These are phyloP conservation scores for Gastrophryne carolinensis DNA, from an alignment of 2,797 vertebrate genomes.

Conservation along the genomic window DNA sequence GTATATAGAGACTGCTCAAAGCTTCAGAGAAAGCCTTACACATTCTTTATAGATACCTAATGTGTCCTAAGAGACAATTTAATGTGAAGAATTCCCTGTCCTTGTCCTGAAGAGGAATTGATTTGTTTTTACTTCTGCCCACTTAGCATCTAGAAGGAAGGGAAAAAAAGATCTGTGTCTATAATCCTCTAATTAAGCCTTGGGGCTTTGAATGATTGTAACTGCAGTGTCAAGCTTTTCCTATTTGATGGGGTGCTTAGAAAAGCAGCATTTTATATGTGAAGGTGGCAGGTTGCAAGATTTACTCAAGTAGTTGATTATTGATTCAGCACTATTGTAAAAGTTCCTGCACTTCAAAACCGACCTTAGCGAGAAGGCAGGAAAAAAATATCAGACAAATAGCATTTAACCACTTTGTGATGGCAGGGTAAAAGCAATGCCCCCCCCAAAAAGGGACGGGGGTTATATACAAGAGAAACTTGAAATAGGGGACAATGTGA, in stretches of 20 bases:
- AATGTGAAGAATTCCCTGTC: slow-evolving; percentile 43
- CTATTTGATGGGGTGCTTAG: slow-evolving; percentile 37
- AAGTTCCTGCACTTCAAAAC: slow-evolving; percentile 10
- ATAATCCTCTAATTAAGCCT: slow-evolving; percentile 51
- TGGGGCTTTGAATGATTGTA: slow-evolving; percentile 48
- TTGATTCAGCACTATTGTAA: slow-evolving; percentile 22
- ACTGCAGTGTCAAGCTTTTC: slow-evolving; percentile 42
- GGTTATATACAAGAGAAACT: no score
- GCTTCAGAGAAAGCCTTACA: neutral
- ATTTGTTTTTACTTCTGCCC: slow-evolving; percentile 49
- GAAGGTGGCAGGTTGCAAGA: slow-evolving; percentile 7
- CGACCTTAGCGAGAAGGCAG: neutral
- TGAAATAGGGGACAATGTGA: no score
- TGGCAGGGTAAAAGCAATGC: no score
- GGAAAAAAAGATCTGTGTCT: slow-evolving; percentile 35
- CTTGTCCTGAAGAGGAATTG: slow-evolving; percentile 41
- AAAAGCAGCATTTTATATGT: slow-evolving; percentile 38
- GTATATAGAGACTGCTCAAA: slow-evolving; percentile 11
- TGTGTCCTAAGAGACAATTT: slow-evolving; percentile 42
- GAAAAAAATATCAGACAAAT: no score
- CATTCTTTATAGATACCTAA: slow-evolving; percentile 10
- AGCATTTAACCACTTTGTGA: no score
- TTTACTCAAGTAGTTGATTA: slow-evolving; percentile 23
- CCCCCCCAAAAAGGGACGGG: no score
- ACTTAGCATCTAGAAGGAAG: slow-evolving; percentile 41